A percentile compares a stretch with the other conserved stretches of the same genome.
phyloP scores from a whole-genome alignment of 2,888 invertebrate genomes.

The Chrysotoxum bicinctum region DNA sequence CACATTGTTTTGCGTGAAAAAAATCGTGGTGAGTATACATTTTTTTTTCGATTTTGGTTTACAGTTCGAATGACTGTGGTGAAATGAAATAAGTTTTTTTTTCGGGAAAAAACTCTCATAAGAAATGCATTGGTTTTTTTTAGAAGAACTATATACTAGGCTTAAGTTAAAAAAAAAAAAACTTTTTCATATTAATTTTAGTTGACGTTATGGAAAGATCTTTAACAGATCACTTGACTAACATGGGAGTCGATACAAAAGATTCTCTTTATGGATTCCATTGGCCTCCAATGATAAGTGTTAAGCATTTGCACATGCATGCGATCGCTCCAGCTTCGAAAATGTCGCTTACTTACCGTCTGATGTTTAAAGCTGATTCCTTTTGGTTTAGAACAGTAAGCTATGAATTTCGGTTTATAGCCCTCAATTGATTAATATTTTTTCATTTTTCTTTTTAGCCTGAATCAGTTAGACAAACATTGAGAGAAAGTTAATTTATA shows the following conservation, averaged over 20 bases:
- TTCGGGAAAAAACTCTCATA: too few species aligned
- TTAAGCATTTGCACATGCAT: constrained; percentile 91
- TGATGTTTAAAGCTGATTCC: constrained; percentile 88
- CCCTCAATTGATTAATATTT: neutral
- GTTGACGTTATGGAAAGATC: constrained; percentile 86
- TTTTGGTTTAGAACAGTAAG: constrained; percentile 93
- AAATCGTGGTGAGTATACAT: too few species aligned
- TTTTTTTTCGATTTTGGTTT: too few species aligned
- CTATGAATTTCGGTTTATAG: constrained; percentile 67
- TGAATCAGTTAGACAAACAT: constrained; percentile 42
- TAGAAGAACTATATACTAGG: too few species aligned
- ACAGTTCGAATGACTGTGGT: too few species aligned
- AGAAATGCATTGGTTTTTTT: too few species aligned
- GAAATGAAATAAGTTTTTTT: too few species aligned
- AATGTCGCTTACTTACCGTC: constrained; percentile 86
- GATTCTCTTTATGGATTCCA: constrained; percentile 90
- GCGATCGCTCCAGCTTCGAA: constrained; percentile 89
- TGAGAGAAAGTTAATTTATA: constrained; percentile 56
- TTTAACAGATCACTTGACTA: constrained; percentile 81
- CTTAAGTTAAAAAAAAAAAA: too few species aligned
- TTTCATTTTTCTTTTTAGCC: constrained; percentile 30
- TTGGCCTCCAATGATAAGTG: constrained; percentile 94
- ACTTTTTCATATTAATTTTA: constrained; percentile 77
- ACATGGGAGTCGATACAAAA: constrained; percentile 82
- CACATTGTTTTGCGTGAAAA: too few species aligned